Conservation (phyloP, 2,888 invertebrate genomes). For the Philereme transversata region DNA sequence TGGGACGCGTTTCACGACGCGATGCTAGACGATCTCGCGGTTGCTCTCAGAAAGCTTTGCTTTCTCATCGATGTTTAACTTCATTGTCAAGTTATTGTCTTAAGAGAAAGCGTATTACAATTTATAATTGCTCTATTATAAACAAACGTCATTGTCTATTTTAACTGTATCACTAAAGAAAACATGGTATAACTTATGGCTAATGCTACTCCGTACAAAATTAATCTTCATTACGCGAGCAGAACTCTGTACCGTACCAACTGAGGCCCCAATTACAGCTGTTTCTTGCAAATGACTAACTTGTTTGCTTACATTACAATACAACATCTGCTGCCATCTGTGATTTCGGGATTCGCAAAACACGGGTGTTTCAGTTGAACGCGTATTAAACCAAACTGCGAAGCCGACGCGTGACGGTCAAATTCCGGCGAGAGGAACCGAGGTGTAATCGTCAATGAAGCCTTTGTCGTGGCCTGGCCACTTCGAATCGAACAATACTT, state of each 20-base stretch:
- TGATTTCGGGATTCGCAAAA: constrained; percentile 34
- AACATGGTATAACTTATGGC: no score
- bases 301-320: constrained; percentile 25
- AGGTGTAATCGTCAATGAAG: constrained; percentile 58
- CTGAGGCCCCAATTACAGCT: constrained; percentile 5
- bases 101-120: constrained; percentile 47
- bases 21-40: constrained; percentile 46
- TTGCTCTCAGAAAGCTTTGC: constrained; percentile 55
- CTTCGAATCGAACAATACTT: constrained; percentile 60
- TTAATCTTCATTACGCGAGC: not conserved
- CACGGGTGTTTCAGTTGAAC: constrained; percentile 44
- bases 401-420: constrained; percentile 31
- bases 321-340: constrained; percentile 26
- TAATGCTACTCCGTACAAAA: not conserved
- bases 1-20: constrained; percentile 54
- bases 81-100: constrained; percentile 58
- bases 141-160: no score
- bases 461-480: constrained; percentile 54
- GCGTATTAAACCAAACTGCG: constrained; percentile 50
- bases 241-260: not conserved
- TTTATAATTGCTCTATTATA: constrained; percentile 13
- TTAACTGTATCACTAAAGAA: no score
- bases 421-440: constrained; percentile 49
- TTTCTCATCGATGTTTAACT: constrained; percentile 60
- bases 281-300: constrained; percentile 9